These are phyloP conservation scores for Blastobasis adustella DNA, from an alignment of 2,888 invertebrate species.

Conservation along the genomic window DNA sequence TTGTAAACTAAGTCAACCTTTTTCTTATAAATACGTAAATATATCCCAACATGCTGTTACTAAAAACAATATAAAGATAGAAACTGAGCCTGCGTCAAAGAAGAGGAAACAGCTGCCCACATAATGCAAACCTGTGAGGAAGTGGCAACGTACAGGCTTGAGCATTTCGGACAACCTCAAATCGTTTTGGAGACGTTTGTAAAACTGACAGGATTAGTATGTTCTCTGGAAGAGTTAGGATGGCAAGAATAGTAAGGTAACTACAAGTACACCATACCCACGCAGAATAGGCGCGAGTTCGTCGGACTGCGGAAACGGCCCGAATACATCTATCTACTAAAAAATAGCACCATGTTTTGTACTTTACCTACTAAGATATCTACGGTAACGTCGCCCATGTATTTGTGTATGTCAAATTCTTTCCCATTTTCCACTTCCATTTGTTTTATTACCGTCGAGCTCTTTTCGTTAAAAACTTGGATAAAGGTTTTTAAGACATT, in stretches of 20 bases:
- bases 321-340: neutral
- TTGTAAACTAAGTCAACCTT: too few relatives aligned
- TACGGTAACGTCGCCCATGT: constrained; percentile 83
- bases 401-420: constrained; percentile 80
- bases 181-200: too few relatives aligned
- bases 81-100: neutral
- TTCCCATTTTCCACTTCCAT: constrained; percentile 74
- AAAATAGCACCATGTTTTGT: neutral
- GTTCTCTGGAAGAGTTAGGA: neutral
- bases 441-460: constrained; percentile 76
- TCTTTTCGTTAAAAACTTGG: constrained; percentile 81
- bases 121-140: neutral
- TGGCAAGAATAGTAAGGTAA: neutral
- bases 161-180: too few relatives aligned
- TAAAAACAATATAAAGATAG: constrained; percentile 17
- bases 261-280: too few relatives aligned
- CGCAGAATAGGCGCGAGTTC: too few relatives aligned
- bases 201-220: too few relatives aligned
- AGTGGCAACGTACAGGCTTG: too few relatives aligned
- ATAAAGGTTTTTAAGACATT: constrained; percentile 86
- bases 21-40: too few relatives aligned
- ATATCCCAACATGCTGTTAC: too few relatives aligned
- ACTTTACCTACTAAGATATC: constrained; percentile 77
- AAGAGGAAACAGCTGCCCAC: too few relatives aligned
- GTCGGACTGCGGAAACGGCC: too few relatives aligned